A percentile compares a stretch with the other conserved stretches of the same genome.
These are phyloP conservation scores for Axea sp. DNA, from an alignment of 2,888 invertebrate genomes.

Conservation along the genomic window DNA sequence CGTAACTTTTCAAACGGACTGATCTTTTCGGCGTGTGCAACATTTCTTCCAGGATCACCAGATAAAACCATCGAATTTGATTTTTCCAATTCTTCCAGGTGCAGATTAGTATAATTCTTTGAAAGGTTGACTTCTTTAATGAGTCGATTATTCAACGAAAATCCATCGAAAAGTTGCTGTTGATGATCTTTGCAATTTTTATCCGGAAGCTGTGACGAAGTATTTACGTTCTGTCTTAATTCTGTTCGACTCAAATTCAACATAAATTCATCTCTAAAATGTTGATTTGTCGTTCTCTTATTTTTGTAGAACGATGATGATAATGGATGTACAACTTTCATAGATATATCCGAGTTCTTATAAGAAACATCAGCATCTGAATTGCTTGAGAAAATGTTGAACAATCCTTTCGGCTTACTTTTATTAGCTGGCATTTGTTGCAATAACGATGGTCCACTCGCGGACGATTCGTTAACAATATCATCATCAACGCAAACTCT, in stretches of 20 bases:
- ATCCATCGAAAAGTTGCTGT: slow-evolving; percentile 59
- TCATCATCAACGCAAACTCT: slow-evolving; percentile 20
- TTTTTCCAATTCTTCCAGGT: slow-evolving; percentile 63
- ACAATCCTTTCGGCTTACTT: slow-evolving; percentile 29
- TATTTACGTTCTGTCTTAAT: slow-evolving; percentile 64
- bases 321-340: slow-evolving; percentile 19
- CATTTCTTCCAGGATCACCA: slow-evolving; percentile 63
- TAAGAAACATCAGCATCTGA: slow-evolving; percentile 19
- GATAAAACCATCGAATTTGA: slow-evolving; percentile 4
- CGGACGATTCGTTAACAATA: slow-evolving; percentile 8
- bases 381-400: slow-evolving; percentile 30
- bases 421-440: slow-evolving; percentile 20
- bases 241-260: slow-evolving; percentile 65
- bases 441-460: slow-evolving; percentile 14
- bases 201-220: slow-evolving; percentile 61
- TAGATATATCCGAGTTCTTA: slow-evolving; percentile 8
- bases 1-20: slow-evolving; percentile 69
- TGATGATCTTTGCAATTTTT: slow-evolving; percentile 67
- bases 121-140: slow-evolving; percentile 70
- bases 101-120: slow-evolving; percentile 72
- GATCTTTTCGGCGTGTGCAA: slow-evolving; percentile 64
- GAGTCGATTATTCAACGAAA: slow-evolving; percentile 66
- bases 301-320: slow-evolving; percentile 63
- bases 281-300: slow-evolving; percentile 65
- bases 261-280: slow-evolving; percentile 64